phyloP scores from a whole-genome alignment of 2,113 vertebrate species.

The Tinamus guttatus region DNA sequence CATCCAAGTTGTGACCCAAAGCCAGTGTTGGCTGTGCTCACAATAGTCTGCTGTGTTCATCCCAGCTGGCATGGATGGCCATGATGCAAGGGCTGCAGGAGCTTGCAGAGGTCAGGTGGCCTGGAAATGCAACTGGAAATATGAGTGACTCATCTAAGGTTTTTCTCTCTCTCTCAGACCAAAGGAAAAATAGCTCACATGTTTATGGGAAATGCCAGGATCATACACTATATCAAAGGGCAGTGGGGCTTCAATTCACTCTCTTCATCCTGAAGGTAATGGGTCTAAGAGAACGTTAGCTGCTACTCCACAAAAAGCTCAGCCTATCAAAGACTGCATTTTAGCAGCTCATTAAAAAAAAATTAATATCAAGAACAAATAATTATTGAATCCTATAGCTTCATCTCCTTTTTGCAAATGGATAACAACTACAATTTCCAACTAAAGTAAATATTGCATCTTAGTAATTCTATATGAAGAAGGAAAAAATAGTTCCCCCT shows the following conservation, averaged over 20 bases:
- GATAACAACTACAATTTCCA: background rate
- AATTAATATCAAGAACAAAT: background rate
- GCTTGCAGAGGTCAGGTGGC: slow-evolving; percentile 9
- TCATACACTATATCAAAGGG: background rate
- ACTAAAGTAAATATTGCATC: background rate
- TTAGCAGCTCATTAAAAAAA: background rate
- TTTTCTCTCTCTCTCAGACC: background rate
- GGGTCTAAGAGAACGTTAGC: background rate
- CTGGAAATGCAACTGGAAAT: no score
- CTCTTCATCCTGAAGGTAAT: background rate
- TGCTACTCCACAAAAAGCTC: background rate
- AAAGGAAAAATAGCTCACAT: background rate
- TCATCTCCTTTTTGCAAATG: background rate
- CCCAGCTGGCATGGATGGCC: background rate
- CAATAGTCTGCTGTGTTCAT: background rate
- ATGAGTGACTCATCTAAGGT: background rate
- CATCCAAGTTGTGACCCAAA: background rate
- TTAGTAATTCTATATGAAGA: background rate
- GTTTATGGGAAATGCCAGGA: background rate
- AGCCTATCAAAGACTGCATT: background rate
- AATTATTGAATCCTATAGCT: background rate
- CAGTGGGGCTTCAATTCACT: background rate
- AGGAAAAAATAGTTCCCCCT: background rate
- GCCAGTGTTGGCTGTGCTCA: background rate
- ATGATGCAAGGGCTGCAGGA: slow-evolving; percentile 14